Percentiles rank a stretch among this genome's conserved stretches.
phyloP scores from a whole-genome alignment of 2,888 invertebrate genomes.

The Tetropium fuscum region DNA sequence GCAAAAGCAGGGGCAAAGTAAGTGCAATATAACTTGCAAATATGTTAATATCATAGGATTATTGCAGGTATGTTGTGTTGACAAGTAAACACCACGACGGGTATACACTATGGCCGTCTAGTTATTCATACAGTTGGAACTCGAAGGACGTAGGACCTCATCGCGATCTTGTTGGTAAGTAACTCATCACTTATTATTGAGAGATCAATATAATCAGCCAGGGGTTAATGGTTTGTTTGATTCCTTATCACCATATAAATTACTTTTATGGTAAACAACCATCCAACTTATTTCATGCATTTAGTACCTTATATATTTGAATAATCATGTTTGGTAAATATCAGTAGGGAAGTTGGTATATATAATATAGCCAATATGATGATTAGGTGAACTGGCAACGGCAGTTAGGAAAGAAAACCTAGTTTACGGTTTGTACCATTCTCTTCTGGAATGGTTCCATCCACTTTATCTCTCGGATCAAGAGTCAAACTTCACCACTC shows the following conservation, averaged over 20 bases:
- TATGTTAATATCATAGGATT: too few relatives aligned
- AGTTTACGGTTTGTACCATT: conserved; percentile 87
- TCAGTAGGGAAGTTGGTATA: too few relatives aligned
- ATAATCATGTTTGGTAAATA: too few relatives aligned
- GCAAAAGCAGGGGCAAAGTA: conserved; percentile 88
- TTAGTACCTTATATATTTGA: too few relatives aligned
- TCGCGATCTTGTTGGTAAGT: conserved; percentile 54
- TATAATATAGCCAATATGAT: too few relatives aligned
- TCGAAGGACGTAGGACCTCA: conserved; percentile 64
- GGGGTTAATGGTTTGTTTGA: too few relatives aligned
- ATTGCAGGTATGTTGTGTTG: conserved; percentile 75
- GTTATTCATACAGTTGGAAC: conserved; percentile 87
- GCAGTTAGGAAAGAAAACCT: conserved; percentile 75
- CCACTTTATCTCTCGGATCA: conserved; percentile 83
- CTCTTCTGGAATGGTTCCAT: conserved; percentile 90
- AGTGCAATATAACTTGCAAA: conserved; percentile 44
- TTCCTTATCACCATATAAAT: too few relatives aligned
- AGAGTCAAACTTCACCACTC: conserved; percentile 71
- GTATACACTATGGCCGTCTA: conserved; percentile 86
- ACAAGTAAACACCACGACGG: conserved; percentile 94
- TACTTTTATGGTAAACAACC: too few relatives aligned
- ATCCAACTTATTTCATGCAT: too few relatives aligned
- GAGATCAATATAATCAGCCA: too few relatives aligned
- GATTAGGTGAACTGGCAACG: conserved; percentile 73
- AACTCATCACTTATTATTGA: too few relatives aligned